These are phyloP conservation scores for Sebastes oblongus DNA, from an alignment of 2,797 vertebrate genomes.

Conservation along the genomic window DNA sequence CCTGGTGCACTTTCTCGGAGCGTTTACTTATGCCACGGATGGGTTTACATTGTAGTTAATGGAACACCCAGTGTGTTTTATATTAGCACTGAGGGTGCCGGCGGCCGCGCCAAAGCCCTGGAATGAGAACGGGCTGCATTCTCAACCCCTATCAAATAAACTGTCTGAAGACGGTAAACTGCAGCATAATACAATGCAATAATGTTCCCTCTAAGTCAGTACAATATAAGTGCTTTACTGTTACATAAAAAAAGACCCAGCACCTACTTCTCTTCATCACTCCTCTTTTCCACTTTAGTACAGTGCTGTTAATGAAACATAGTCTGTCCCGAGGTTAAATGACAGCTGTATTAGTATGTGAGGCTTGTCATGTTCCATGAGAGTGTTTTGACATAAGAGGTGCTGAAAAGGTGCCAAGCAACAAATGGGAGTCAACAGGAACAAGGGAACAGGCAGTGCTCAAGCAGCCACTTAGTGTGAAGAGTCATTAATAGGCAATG, in stretches of 20 bases:
- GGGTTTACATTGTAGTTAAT: too few relatives aligned
- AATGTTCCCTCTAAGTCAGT: not conserved
- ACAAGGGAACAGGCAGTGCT: constrained; percentile 33
- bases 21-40: too few relatives aligned
- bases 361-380: constrained; percentile 41
- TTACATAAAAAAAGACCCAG: not conserved
- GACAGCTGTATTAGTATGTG: constrained; percentile 20
- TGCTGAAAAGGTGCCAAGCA: constrained; percentile 47
- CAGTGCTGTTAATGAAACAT: constrained; percentile 19
- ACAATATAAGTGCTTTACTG: not conserved
- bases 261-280: not conserved
- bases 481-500: constrained; percentile 68
- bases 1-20: too few relatives aligned
- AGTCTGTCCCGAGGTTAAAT: constrained; percentile 39
- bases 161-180: not conserved
- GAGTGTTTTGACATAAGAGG: constrained; percentile 49
- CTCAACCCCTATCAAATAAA: not conserved
- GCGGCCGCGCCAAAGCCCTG: too few relatives aligned
- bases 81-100: too few relatives aligned
- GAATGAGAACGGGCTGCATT: too few relatives aligned
- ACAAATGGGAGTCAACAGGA: constrained; percentile 52
- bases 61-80: too few relatives aligned
- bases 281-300: constrained; percentile 4
- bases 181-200: not conserved
- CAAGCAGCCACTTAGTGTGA: constrained; percentile 56